Conservation (phyloP, 2,888 invertebrate genomes). For the Athalia cordata region DNA sequence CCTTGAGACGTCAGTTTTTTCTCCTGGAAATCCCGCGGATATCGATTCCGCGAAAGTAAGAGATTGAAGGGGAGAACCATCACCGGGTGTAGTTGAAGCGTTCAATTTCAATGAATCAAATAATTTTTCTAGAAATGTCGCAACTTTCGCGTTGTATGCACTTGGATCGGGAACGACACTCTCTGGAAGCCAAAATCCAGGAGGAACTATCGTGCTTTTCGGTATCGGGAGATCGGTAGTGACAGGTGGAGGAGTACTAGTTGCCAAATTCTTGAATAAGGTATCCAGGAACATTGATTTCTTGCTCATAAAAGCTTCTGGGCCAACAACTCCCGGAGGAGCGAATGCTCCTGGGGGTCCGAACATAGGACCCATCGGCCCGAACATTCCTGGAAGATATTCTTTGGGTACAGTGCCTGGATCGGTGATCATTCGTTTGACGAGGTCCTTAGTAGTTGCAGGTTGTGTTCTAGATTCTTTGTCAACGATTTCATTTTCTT, state of each 20-base stretch:
- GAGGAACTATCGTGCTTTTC: conserved; percentile 68
- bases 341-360: conserved; percentile 48
- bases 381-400: conserved; percentile 62
- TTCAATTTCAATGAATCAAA: conserved; percentile 64
- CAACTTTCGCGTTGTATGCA: conserved; percentile 66
- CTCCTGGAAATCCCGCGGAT: conserved; percentile 13
- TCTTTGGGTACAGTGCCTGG: conserved; percentile 52
- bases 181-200: conserved; percentile 66
- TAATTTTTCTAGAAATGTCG: conserved; percentile 64
- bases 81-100: conserved; percentile 47
- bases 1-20: not conserved
- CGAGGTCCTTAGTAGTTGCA: conserved; percentile 5
- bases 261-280: conserved; percentile 64
- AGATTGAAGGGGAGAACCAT: conserved; percentile 11
- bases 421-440: conserved; percentile 34
- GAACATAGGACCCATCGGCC: conserved; percentile 42
- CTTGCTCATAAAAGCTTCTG: conserved; percentile 62
- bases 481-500: conserved; percentile 56
- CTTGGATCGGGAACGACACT: conserved; percentile 61
- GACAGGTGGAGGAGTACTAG: conserved; percentile 53
- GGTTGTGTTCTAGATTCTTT: conserved; percentile 7
- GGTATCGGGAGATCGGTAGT: conserved; percentile 57
- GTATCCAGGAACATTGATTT: conserved; percentile 64
- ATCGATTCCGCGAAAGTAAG: conserved; percentile 12
- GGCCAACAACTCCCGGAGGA: conserved; percentile 58